These are phyloP conservation scores for Coelogynopora nodosa DNA, from an alignment of 2,888 invertebrate species.

Conservation along the genomic window DNA sequence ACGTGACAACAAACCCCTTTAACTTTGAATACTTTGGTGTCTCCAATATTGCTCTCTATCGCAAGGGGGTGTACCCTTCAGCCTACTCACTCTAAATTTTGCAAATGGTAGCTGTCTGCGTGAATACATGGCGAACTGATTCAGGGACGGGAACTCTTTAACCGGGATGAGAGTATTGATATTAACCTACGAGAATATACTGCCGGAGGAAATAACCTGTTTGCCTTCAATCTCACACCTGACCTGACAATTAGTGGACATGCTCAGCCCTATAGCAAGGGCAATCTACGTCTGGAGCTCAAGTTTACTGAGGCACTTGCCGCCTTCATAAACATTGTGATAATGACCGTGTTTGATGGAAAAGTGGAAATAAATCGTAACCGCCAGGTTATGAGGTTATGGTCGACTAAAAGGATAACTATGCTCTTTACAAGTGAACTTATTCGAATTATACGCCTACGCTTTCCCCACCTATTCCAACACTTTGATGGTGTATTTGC, in stretches of 20 bases:
- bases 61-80: neutral
- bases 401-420: too few relatives aligned
- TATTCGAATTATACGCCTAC: too few relatives aligned
- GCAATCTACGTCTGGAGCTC: neutral
- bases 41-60: neutral
- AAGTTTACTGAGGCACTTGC: neutral
- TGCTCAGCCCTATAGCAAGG: neutral
- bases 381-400: too few relatives aligned
- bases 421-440: too few relatives aligned
- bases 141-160: neutral
- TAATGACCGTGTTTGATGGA: too few relatives aligned
- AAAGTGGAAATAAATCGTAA: too few relatives aligned
- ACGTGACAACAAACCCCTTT: neutral
- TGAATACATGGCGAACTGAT: neutral
- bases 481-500: too few relatives aligned
- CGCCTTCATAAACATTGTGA: too few relatives aligned
- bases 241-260: neutral
- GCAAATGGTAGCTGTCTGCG: neutral
- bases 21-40: neutral
- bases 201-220: neutral
- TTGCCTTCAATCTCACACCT: constrained; percentile 1
- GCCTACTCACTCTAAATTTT: neutral
- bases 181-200: neutral
- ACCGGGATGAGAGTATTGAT: neutral
- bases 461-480: too few relatives aligned